phyloP scores from a whole-genome alignment of 2,797 vertebrate species.

The Hydrocynus forskahlii region DNA sequence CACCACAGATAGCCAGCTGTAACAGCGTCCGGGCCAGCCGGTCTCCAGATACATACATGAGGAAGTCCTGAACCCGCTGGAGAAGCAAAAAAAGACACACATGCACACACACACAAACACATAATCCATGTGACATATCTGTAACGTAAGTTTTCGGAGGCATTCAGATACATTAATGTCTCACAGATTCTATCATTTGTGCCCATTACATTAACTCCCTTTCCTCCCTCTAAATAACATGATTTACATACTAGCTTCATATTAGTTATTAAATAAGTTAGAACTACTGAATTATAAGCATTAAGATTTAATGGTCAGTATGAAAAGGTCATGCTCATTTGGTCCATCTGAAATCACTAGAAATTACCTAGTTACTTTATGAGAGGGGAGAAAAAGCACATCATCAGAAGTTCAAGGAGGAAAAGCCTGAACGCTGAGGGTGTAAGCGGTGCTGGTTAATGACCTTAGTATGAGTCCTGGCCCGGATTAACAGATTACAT shows the following conservation, averaged over 20 bases:
- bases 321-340: neutral
- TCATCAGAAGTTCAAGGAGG: conserved; percentile 4
- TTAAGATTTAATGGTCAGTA: neutral
- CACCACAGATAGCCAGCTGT: conserved; percentile 81
- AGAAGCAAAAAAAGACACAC: conserved; percentile 14
- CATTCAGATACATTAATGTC: too few species aligned
- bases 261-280: neutral
- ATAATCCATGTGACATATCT: neutral
- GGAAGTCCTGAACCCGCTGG: conserved; percentile 75
- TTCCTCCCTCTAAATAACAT: too few species aligned
- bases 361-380: neutral
- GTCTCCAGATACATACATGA: conserved; percentile 69
- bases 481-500: conserved; percentile 52
- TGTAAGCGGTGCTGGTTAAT: neutral
- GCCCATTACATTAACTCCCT: too few species aligned
- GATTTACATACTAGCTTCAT: too few species aligned
- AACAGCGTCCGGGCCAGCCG: conserved; percentile 73
- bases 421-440: neutral
- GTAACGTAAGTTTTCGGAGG: too few species aligned
- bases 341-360: neutral
- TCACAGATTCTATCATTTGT: too few species aligned
- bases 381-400: neutral
- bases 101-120: neutral
- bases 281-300: too few species aligned
- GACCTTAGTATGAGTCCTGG: conserved; percentile 5